These are phyloP conservation scores for Pardalotus punctatus DNA, from an alignment of 2,113 vertebrate species.

Conservation along the genomic window DNA sequence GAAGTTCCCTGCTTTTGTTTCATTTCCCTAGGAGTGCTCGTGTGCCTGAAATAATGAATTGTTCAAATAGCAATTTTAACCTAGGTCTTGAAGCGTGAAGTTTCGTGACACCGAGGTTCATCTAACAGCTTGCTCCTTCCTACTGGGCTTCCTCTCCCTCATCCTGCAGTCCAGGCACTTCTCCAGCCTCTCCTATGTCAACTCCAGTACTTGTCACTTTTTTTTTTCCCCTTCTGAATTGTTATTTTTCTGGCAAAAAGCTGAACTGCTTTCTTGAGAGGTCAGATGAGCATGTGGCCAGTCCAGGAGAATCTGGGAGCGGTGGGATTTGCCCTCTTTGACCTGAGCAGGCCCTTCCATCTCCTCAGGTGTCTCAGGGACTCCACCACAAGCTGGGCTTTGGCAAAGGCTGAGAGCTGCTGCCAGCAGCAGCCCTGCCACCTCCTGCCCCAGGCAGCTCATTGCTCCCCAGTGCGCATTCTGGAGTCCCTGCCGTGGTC, in stretches of 20 bases:
- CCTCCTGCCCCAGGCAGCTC: not conserved
- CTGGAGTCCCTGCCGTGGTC: not conserved
- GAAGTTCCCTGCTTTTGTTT: slow-evolving; percentile 29
- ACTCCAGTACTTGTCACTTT: not conserved
- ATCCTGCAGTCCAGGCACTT: not conserved
- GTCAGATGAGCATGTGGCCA: not conserved
- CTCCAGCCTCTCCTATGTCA: not conserved
- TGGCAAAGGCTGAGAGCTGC: not conserved
- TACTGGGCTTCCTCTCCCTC: slow-evolving; percentile 1
- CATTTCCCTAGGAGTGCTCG: slow-evolving; percentile 9
- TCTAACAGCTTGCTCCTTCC: slow-evolving; percentile 45
- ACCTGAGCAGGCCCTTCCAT: not conserved
- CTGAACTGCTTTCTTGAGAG: not conserved
- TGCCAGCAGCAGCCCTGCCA: not conserved
- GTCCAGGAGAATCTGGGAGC: not conserved
- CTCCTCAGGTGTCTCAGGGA: not conserved
- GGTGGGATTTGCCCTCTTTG: not conserved
- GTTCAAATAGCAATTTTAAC: slow-evolving; percentile 52
- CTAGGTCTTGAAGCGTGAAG: slow-evolving; percentile 21
- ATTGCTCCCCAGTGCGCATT: accelerated
- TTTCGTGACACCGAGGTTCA: slow-evolving; percentile 21
- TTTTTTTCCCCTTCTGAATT: not conserved
- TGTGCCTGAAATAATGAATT: slow-evolving; percentile 56
- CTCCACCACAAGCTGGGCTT: not conserved
- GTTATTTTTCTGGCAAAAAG: not conserved